Conservation (phyloP, 2,888 invertebrate species). For the Parapristionchus giblindavisi region DNA sequence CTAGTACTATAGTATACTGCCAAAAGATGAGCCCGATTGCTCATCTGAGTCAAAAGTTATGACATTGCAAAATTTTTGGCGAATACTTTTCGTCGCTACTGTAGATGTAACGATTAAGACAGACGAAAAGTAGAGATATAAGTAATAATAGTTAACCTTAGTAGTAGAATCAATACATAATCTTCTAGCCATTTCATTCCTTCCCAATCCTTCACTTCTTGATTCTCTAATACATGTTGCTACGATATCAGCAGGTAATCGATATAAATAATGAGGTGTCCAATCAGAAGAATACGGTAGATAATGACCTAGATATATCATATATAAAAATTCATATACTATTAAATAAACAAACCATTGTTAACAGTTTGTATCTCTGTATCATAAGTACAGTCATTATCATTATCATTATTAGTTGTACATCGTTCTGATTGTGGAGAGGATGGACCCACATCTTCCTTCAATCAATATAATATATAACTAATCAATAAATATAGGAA, state of each 20-base stretch:
- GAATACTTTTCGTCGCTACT: no score
- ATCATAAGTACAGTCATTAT: no score
- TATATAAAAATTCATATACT: not conserved
- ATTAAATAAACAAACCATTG: not conserved
- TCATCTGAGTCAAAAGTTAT: no score
- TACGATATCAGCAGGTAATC: conserved; percentile 48
- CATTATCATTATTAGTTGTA: no score
- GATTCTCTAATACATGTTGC: conserved; percentile 42
- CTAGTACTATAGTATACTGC: no score
- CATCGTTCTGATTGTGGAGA: no score
- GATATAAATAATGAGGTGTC: conserved; percentile 44
- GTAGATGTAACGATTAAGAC: no score
- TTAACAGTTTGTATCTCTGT: not conserved
- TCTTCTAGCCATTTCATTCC: conserved; percentile 42
- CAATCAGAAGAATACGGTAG: conserved; percentile 48
- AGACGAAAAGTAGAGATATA: not conserved
- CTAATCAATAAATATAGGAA: no score
- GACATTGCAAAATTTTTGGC: no score
- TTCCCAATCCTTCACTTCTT: conserved; percentile 47
- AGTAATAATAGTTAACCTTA: not conserved
- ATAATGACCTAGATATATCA: conserved; percentile 26
- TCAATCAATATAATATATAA: no score
- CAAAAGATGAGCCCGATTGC: no score
- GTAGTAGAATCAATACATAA: conserved; percentile 3
- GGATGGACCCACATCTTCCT: no score